A percentile compares a stretch with the other conserved stretches of the same genome.
phyloP scores from a whole-genome alignment of 2,797 vertebrate species.

The Onychomys torridus region DNA sequence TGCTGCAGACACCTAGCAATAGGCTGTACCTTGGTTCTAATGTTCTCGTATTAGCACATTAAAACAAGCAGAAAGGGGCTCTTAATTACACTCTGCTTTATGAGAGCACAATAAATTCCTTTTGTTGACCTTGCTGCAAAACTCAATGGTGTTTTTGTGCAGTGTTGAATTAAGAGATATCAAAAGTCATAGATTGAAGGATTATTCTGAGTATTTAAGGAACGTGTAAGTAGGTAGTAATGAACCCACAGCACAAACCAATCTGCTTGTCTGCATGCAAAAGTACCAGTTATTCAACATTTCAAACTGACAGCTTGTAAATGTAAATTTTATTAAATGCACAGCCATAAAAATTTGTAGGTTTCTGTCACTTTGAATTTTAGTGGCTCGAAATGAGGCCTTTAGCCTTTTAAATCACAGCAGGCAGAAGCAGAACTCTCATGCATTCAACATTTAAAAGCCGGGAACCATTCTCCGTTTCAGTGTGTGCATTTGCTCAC shows the following conservation, averaged over 20 bases:
- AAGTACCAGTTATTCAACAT: conserved; percentile 83
- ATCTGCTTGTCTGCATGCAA: conserved; percentile 75
- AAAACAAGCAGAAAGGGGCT: conserved; percentile 85
- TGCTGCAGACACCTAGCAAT: conserved; percentile 83
- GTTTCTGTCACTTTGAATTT: conserved; percentile 89
- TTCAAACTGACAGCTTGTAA: conserved; percentile 89
- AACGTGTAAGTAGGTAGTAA: conserved; percentile 83
- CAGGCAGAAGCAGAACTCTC: conserved; percentile 82
- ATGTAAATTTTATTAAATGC: conserved; percentile 88
- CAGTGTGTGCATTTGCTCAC: conserved; percentile 77
- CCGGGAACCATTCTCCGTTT: conserved; percentile 74
- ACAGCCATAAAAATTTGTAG: conserved; percentile 87
- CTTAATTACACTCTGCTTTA: conserved; percentile 84
- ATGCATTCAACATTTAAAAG: conserved; percentile 79
- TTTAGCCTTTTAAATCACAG: conserved; percentile 86
- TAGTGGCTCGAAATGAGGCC: conserved; percentile 84
- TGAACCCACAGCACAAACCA: conserved; percentile 72
- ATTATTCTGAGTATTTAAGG: conserved; percentile 82
- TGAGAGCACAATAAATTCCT: conserved; percentile 79
- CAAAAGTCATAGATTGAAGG: conserved; percentile 75
- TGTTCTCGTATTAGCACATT: conserved; percentile 86
- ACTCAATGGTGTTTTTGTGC: conserved; percentile 77
- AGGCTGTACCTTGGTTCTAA: conserved; percentile 81
- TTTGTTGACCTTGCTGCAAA: conserved; percentile 79
- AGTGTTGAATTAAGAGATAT: conserved; percentile 82